Evolutionary conservation across 1,140 invertebrate genomes (phyloP), one percentile per base, ranked within the genome.

Genomic region (Bactericera cockerelli): DNA sequence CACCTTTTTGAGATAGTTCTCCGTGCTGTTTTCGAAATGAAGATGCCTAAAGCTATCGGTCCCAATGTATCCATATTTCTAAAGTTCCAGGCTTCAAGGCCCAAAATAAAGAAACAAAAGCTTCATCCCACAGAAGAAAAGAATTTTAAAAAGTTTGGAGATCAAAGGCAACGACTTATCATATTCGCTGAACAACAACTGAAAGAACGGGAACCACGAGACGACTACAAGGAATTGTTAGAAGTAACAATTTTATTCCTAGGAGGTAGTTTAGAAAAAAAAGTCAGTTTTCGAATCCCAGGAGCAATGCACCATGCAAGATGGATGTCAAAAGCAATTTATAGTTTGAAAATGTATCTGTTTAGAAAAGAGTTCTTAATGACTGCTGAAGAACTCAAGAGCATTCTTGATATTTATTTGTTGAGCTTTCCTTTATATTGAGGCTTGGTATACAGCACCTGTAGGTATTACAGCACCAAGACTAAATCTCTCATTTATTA

Each of bases 301-400:
- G 65, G 67, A 58, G 62, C 68, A 33, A 63, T 72, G 58, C 66
- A 70, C 64, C 63, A 67, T 57, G 67, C 70, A 26, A 54, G 70
- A 26, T 72, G 70, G 68, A 69, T 72, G 67, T 64, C 69, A 62
- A 72, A 68, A 65, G 65, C 67, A 53, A 66, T 72, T 59, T 73
- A 72, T 61, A 59, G 39, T 16, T 64, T 72, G n/a, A 73, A 73
- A 66, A 65, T 72, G 24, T 72, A 60, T n/a, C n/a, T n/a, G n/a
- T n/a, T n/a, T n/a, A n/a, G n/a, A n/a, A n/a, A n/a, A n/a, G n/a
- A n/a, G n/a, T 70, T 70, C 60, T 10, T 11, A 11, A 36, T 36
- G 10, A 11, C 33, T 11, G 16, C 33, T n/a, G n/a, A n/a, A 16
- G 33, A 36, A 16, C 33, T 36, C 33, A 10, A 36, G 16, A 36